Conservation (phyloP, 23 tunicate species). For the Trididemnum clinides region DNA sequence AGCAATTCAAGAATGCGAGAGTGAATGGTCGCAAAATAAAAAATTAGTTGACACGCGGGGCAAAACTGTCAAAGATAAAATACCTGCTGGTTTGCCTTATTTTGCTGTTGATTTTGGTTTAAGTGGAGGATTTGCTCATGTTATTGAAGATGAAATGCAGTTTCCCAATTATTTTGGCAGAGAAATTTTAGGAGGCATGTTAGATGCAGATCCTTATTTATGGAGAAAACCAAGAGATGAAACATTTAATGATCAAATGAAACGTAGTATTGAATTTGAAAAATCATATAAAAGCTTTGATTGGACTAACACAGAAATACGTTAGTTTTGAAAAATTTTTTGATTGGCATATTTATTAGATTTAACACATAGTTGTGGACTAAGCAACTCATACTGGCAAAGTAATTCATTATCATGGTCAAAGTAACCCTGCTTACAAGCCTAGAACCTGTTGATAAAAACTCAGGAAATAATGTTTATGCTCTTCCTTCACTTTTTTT, state of each 20-base stretch:
- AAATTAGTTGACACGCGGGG: constrained; percentile 85
- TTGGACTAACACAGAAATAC: constrained; percentile 33
- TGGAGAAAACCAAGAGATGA: constrained; percentile 93
- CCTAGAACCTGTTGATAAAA: too few species aligned
- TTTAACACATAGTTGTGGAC: too few species aligned
- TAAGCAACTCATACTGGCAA: too few species aligned
- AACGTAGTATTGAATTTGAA: constrained; percentile 77
- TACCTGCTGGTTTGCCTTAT: constrained; percentile 88
- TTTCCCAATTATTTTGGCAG: constrained; percentile 91
- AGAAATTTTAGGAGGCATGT: constrained; percentile 91
- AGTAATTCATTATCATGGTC: too few species aligned
- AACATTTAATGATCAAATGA: constrained; percentile 75
- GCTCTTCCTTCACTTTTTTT: too few species aligned
- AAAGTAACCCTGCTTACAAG: too few species aligned
- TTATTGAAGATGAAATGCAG: constrained; percentile 71
- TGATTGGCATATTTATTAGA: too few species aligned
- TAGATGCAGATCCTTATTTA: constrained; percentile 71
- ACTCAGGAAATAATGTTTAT: too few species aligned
- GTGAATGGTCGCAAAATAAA: constrained; percentile 89
- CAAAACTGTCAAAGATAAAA: constrained; percentile 59
- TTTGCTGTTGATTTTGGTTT: constrained; percentile 91
- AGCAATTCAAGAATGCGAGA: constrained; percentile 96
- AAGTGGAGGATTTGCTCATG: constrained; percentile 98
- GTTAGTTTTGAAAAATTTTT: too few species aligned
- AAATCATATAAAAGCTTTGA: constrained; percentile 58